These are phyloP conservation scores for Tyrophagus putrescentiae DNA, from an alignment of 1,140 invertebrate species.

Conservation along the genomic window DNA sequence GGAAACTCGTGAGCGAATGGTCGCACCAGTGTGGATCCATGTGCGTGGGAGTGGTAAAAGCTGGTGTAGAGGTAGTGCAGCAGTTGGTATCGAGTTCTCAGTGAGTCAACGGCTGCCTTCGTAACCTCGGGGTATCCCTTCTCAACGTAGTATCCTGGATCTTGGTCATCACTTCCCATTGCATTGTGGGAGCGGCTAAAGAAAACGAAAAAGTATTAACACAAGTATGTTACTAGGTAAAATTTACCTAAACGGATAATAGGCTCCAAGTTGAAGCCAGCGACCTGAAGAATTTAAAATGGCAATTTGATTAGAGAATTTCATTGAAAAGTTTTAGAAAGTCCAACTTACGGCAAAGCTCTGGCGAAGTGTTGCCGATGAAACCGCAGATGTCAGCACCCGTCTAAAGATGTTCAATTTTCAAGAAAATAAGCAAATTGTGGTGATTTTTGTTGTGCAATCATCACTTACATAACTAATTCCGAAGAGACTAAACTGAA, in stretches of 20 bases:
- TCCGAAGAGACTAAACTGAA: conserved; percentile 66
- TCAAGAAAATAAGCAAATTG: not conserved
- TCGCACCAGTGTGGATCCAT: conserved; percentile 45
- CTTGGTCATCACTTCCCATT: conserved; percentile 31
- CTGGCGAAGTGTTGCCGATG: conserved; percentile 52
- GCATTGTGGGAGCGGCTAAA: conserved; percentile 40
- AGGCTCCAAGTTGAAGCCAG: not conserved
- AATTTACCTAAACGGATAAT: not conserved
- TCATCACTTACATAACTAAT: conserved; percentile 34
- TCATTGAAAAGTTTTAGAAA: no score
- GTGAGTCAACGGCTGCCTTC: conserved; percentile 44
- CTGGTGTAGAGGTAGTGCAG: conserved; percentile 39
- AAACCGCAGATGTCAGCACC: conserved; percentile 85
- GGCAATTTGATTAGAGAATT: no score
- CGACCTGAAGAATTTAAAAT: no score
- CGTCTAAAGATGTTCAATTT: conserved; percentile 48
- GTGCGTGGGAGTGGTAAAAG: conserved; percentile 44
- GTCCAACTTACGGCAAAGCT: conserved; percentile 40
- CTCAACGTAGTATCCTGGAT: conserved; percentile 27
- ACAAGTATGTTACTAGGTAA: no score
- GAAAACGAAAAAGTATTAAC: no score
- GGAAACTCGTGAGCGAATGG: conserved; percentile 67
- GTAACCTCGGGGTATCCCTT: conserved; percentile 51
- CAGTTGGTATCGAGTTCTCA: conserved; percentile 40
- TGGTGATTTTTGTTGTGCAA: not conserved